phyloP scores from a whole-genome alignment of 92 coral and sea anemone genomes.

The Phymanthus crucifer region DNA sequence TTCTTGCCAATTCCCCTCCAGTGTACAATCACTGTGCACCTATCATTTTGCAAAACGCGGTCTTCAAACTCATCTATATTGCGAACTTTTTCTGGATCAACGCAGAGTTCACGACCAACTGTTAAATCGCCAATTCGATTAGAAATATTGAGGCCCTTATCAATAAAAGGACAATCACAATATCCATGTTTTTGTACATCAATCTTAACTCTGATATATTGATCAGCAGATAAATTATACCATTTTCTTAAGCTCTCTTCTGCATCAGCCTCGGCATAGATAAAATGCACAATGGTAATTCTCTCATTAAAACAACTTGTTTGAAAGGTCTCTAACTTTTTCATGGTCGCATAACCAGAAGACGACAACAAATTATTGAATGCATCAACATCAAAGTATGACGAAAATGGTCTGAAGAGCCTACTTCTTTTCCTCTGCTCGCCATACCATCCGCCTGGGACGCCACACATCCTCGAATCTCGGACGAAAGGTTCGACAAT shows the following conservation, averaged over 20 bases:
- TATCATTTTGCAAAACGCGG: constrained; percentile 53
- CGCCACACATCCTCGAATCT: constrained; percentile 97
- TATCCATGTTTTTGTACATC: constrained; percentile 58
- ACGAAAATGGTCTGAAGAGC: constrained; percentile 75
- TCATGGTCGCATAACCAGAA: constrained; percentile 65
- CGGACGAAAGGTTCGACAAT: constrained; percentile 95
- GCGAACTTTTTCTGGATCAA: constrained; percentile 77
- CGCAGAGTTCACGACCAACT: constrained; percentile 81
- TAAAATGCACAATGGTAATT: constrained; percentile 78
- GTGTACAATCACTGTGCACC: constrained; percentile 80
- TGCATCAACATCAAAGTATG: constrained; percentile 73
- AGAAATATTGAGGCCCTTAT: constrained; percentile 77
- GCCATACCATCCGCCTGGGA: constrained; percentile 87
- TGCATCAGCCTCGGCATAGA: constrained; percentile 62
- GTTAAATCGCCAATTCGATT: constrained; percentile 63
- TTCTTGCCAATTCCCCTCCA: constrained; percentile 91
- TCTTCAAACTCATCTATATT: constrained; percentile 61
- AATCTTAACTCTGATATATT: constrained; percentile 38
- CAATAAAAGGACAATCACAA: constrained; percentile 84
- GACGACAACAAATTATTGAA: constrained; percentile 71
- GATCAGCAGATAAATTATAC: constrained; percentile 62
- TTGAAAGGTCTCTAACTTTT: constrained; percentile 66
- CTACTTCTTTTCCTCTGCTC: constrained; percentile 68
- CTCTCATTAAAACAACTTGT: constrained; percentile 57
- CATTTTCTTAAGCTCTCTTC: constrained; percentile 68